Evolutionary conservation across 2,888 invertebrate genomes (phyloP), one percentile per base, ranked within the genome.

Genomic region (Drosophila algonquin): DNA sequence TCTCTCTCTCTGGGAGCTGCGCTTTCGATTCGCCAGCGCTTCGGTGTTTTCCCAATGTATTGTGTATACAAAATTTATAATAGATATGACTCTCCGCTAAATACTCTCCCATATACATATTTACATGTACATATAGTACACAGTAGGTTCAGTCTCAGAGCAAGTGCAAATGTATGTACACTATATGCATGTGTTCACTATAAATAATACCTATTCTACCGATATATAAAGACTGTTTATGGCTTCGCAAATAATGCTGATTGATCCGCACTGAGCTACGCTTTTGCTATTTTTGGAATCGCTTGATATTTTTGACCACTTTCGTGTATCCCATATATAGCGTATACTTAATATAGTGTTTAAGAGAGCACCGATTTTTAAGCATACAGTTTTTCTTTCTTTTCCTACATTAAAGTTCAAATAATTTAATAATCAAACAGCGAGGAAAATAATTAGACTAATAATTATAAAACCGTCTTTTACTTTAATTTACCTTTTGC

Each of bases 61-160:
- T 59, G 27, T 48, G 18, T 51, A 73, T 67, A 65, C 60, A 71
- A 40, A 71, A 35, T 71, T 57, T 71, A 73, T 73, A 56, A 54
- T 71, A 71, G 56, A 73, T 73, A 63, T 54, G n/a, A 44, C 24
- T 55, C 24, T 9, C 44, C 21, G 44, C 44, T 9, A n/a, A 50
- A n/a, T 27, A 14, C n/a, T 27, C 14, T n/a, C 18, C 10, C 52
- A 27, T 14, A 12, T 30, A 8, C 16, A 6, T 8, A 32, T 52
- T 4, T 30, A 10, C 10, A 32, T 3, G 27, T 2, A 27, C 35
- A 12, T 35, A 12, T 40, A 21, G 45, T 52, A 16, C 14, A 24
- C 3, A 24, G 24, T 24, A 45, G 45, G 67, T 47, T 64, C 14
- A 27, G 65, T 7, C 35, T 14, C 27, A 14, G 52, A 64, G 27